Base-by-base conservation (phyloP, 2,888 invertebrate species). In the Hirtodrosophila duncani region DNA sequence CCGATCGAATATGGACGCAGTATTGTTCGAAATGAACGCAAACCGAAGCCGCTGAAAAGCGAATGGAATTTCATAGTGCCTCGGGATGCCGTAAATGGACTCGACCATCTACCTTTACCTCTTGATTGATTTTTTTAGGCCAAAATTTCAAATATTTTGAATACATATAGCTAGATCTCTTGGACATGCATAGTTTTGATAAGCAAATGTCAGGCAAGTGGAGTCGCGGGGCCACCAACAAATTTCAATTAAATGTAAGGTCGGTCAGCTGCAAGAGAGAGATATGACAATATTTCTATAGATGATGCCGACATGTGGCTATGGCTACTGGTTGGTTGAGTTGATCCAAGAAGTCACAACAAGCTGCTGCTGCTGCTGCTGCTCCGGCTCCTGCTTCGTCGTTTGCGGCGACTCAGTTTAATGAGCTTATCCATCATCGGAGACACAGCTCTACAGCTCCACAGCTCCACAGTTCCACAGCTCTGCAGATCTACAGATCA, bases 361-460 rank as follows among this genome's bases (percentile, higher is more conserved):
- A 24, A 16, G 10, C 27, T 11, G 27, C 10, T 9, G 3, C 13
- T 11, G 13, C 10, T 9, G 27, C 27, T 21, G 26, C 27, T 27
- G 26, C 45, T 39, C 41, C 45, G 42, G 48, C 61, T 63, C 58
- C 51, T 71, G 49, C 48, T 53, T 63, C 45, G 63, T 63, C 38
- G 31, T 33, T 24, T 23, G 31, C 7, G 37, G 51, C 37, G 51
- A 45, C 63, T 59, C 58, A 59, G 55, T 66, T 70, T 74, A 72
- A 72, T 72, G 72, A 72, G 72, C 81, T 72, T 72, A 72, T 72
- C 72, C 79, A 81, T 72, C 72, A 72, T 79, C 59, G 59, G 30
- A 44, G 65, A 43, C 53, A 58, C 62, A 44, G 61, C 74, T 42
- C 44, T 20, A 23, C 27, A 20, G 8, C 16, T 5, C 8, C 13